Evolutionary conservation across 2,113 vertebrate species (phyloP).

Genomic region (Regulus satrapa): DNA sequence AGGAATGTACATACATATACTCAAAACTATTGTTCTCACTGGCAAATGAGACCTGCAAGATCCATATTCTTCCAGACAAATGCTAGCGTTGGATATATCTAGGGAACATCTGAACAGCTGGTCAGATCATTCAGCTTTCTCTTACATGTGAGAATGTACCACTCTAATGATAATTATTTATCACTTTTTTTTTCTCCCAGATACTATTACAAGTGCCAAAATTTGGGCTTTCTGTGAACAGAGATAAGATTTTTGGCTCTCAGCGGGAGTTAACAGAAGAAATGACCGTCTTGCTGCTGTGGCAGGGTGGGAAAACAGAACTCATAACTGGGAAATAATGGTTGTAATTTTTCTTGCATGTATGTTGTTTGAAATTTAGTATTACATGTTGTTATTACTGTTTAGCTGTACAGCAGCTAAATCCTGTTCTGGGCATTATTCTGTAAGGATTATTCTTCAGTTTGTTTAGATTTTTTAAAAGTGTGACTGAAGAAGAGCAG

Average conservation of each 20-base stretch:
- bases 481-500: neutral
- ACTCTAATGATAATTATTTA: neutral
- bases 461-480: neutral
- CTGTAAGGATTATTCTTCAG: neutral
- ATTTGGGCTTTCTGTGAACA: neutral
- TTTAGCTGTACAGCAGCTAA: neutral
- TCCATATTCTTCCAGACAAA: neutral
- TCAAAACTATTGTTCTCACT: neutral
- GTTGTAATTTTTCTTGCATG: neutral
- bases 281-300: neutral
- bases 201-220: slow-evolving; percentile 23
- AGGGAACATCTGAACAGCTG: neutral
- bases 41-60: neutral
- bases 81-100: neutral
- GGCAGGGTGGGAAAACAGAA: neutral
- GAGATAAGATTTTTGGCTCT: neutral
- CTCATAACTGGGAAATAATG: neutral
- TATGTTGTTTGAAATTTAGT: neutral
- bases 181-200: neutral
- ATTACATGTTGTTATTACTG: no score
- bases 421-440: neutral
- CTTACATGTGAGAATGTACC: neutral
- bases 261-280: neutral
- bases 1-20: neutral
- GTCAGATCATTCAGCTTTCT: neutral